Base-by-base conservation (phyloP, 2,888 invertebrate genomes). In the Coecobrya sp. region DNA sequence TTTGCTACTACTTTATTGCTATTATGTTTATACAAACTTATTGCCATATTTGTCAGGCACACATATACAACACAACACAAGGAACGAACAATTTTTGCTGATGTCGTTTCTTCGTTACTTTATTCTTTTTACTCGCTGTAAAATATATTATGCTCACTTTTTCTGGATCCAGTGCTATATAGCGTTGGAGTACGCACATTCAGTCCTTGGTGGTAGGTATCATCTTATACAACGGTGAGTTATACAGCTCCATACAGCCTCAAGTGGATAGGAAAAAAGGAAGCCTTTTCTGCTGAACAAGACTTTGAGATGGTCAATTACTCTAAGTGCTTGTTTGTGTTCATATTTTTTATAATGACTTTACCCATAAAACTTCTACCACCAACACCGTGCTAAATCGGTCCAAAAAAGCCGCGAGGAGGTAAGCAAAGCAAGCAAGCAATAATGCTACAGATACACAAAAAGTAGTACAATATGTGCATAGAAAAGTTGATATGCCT, bases 241-340 rank as follows among this genome's bases (percentile, higher is more conserved):
- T 22, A n/a, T 22, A 45, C 22, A 76, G 27, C 49, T 16, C n/a
- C 55, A 49, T 76, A 45, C 30, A 86, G 81, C 70, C 91, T 91
- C 86, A 91, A 91, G 91, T 91, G 91, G 91, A 91, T 91, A 86
- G 76, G 62, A 85, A 86, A 84, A 86, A 81, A 91, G 55, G 91
- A 81, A 91, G 91, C 86, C 68, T 86, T 91, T 91, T 91, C 86
- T 86, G 91, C 91, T 81, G 91, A 91, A 86, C 91, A 91, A 91
- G 91, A 91, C 91, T 91, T 93, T 91, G 91, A 93, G 92, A 93
- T 87, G 93, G 93, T 94, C 94, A 94, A 94, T 94, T 94, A 94
- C 93, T 94, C 89, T 93, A 94, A 94, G 94, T 94, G 94, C 93
- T 94, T 94, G 94, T 94, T 94, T 93, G 90, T 94, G 94, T 94